These are phyloP conservation scores for Anoura caudifer DNA, from an alignment of 2,113 vertebrate species.

Conservation along the genomic window DNA sequence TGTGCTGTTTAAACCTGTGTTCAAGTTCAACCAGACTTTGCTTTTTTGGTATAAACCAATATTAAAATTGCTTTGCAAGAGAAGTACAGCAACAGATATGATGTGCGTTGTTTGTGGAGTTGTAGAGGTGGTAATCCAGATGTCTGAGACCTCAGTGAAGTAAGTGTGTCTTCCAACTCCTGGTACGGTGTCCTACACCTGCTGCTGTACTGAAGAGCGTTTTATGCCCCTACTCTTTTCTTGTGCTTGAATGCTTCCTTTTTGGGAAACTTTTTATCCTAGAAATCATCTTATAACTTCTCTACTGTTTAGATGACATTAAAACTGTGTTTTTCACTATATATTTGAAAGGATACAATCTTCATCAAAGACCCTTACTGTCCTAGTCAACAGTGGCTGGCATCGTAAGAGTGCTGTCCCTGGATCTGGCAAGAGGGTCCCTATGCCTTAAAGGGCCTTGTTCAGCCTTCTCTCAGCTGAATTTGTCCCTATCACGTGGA, in stretches of 20 bases:
- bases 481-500: background rate
- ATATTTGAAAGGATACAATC: background rate
- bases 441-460: background rate
- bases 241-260: background rate
- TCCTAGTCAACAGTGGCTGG: background rate
- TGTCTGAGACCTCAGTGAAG: background rate
- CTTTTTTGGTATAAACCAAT: background rate
- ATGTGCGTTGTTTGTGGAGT: background rate
- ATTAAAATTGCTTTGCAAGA: background rate
- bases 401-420: background rate
- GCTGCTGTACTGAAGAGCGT: background rate
- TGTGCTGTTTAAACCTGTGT: background rate
- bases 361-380: background rate
- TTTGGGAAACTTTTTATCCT: background rate
- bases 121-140: background rate
- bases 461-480: background rate
- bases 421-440: background rate
- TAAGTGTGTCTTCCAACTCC: background rate
- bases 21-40: background rate
- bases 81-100: background rate
- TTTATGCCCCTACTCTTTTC: background rate
- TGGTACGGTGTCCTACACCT: background rate
- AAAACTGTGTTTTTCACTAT: background rate
- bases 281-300: background rate
- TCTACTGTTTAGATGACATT: background rate